These are phyloP conservation scores for Neoniphon sammara DNA, from an alignment of 2,797 vertebrate species.

Conservation along the genomic window DNA sequence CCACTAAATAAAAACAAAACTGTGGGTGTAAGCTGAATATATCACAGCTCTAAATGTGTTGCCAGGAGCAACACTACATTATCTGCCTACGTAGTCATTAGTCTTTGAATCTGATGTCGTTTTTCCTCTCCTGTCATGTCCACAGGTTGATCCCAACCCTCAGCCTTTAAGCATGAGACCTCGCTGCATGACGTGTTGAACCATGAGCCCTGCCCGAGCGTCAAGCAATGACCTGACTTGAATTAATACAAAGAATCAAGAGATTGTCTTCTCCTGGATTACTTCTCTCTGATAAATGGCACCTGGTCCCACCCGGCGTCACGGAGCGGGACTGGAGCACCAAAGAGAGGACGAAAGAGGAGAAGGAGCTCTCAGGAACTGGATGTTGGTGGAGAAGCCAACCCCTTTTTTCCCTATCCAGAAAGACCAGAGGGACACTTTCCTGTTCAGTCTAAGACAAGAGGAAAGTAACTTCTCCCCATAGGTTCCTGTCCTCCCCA, in stretches of 20 bases:
- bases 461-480: slow-evolving; percentile 58
- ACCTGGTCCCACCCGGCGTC: slow-evolving; percentile 54
- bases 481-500: slow-evolving; percentile 67
- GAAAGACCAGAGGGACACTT: slow-evolving; percentile 60
- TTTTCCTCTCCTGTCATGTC: neutral
- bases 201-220: slow-evolving; percentile 63
- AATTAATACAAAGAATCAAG: slow-evolving; percentile 70
- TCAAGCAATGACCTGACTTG: slow-evolving; percentile 61
- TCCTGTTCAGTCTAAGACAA: slow-evolving; percentile 33
- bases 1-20: slow-evolving; percentile 14
- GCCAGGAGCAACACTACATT: neutral
- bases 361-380: slow-evolving; percentile 67
- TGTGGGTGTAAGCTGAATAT: slow-evolving; percentile 16
- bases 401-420: slow-evolving; percentile 41
- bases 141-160: slow-evolving; percentile 93
- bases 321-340: slow-evolving; percentile 52
- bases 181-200: slow-evolving; percentile 97
- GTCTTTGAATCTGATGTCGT: neutral
- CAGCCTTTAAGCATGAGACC: slow-evolving; percentile 82
- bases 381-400: slow-evolving; percentile 52
- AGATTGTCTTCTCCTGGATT: slow-evolving; percentile 80
- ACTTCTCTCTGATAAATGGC: slow-evolving; percentile 70
- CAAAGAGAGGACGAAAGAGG: slow-evolving; percentile 46
- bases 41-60: neutral
- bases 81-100: neutral